These are phyloP conservation scores for Rhimphoctona megacephalus DNA, from an alignment of 2,888 invertebrate species.

Conservation along the genomic window DNA sequence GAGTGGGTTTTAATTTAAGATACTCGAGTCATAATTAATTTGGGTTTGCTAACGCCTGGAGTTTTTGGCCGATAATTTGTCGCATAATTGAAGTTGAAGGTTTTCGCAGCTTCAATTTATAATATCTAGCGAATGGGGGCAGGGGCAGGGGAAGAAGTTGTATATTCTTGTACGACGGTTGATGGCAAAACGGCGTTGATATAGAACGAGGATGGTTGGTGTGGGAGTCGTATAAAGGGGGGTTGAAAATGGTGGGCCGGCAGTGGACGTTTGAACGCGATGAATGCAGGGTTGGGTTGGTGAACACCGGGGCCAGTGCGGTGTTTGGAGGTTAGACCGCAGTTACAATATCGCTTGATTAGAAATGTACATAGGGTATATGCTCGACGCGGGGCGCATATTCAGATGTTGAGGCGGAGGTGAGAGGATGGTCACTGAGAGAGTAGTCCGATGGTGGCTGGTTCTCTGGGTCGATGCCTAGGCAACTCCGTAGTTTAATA, in stretches of 20 bases:
- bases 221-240: slow-evolving; percentile 43
- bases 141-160: slow-evolving; percentile 37
- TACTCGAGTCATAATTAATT: slow-evolving; percentile 40
- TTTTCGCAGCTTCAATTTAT: slow-evolving; percentile 51
- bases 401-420: slow-evolving; percentile 77
- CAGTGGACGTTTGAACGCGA: slow-evolving; percentile 55
- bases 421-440: slow-evolving; percentile 74
- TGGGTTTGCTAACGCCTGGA: slow-evolving; percentile 13
- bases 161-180: slow-evolving; percentile 50
- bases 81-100: slow-evolving; percentile 53
- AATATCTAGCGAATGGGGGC: slow-evolving; percentile 44
- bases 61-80: slow-evolving; percentile 36
- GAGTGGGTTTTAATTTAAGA: neutral
- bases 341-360: slow-evolving; percentile 85
- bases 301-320: slow-evolving; percentile 78
- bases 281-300: slow-evolving; percentile 63
- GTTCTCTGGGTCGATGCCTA: slow-evolving; percentile 81
- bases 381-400: slow-evolving; percentile 80
- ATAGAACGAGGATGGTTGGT: slow-evolving; percentile 49
- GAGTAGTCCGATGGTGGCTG: slow-evolving; percentile 74
- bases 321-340: slow-evolving; percentile 85
- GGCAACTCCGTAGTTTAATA: slow-evolving; percentile 84
- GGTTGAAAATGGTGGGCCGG: slow-evolving; percentile 60
- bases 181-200: slow-evolving; percentile 60
- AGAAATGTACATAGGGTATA: slow-evolving; percentile 85